phyloP scores from a whole-genome alignment of 2,113 vertebrate species.

The Silurus glanis region DNA sequence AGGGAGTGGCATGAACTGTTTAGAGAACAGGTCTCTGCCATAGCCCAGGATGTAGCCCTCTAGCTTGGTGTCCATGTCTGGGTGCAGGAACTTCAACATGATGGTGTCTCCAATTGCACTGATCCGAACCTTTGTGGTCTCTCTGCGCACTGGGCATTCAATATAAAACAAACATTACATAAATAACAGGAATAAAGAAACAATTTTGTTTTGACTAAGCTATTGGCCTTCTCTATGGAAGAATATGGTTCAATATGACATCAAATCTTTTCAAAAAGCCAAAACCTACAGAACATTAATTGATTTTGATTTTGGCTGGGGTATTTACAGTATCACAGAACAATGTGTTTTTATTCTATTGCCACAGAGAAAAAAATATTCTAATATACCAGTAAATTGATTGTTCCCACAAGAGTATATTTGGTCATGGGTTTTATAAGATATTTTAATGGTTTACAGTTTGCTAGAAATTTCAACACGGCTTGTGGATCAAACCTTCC shows the following conservation, averaged over 20 bases:
- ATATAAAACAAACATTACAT: neutral
- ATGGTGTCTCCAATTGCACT: conserved; percentile 89
- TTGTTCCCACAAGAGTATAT: neutral
- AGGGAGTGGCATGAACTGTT: conserved; percentile 89
- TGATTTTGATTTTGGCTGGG: neutral
- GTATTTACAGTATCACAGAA: conserved; percentile 28
- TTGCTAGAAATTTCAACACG: neutral
- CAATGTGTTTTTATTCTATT: conserved; percentile 27
- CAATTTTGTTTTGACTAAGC: neutral
- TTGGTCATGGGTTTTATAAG: neutral
- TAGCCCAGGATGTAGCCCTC: conserved; percentile 94
- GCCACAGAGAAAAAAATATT: conserved; percentile 12
- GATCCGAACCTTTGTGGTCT: conserved; percentile 90
- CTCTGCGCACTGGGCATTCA: conserved; percentile 77
- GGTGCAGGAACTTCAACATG: conserved; percentile 84
- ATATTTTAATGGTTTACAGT: neutral
- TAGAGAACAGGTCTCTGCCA: conserved; percentile 87
- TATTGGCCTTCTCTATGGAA: conserved; percentile 30
- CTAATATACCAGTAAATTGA: neutral
- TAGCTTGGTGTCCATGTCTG: conserved; percentile 79
- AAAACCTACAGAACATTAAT: conserved; percentile 24
- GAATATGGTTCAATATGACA: conserved; percentile 11
- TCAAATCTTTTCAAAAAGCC: neutral
- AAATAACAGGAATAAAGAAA: neutral
- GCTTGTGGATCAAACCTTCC: conserved; percentile 23